Evolutionary conservation across 2,797 vertebrate species (phyloP), one percentile per base, ranked within the genome.

Genomic region (Lates japonicus): DNA sequence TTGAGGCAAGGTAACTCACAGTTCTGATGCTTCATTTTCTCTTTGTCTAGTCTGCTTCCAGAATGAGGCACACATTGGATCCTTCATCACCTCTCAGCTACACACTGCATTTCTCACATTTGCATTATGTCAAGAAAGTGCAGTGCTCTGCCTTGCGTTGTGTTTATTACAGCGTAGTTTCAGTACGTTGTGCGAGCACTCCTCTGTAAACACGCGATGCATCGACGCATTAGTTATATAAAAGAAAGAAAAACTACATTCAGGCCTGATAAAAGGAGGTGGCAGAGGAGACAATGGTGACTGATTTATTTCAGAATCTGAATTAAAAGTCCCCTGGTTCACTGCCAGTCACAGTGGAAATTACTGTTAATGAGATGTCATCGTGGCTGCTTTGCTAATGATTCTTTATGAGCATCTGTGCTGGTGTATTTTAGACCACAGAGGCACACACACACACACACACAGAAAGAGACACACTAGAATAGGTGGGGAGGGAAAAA

Each of bases 291-390:
- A 64, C 22, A 0, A 10, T 31, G 0, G 57, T 17, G n/a, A 41
- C 59, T 42, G 55, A 39, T 75, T 78, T 70, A 71, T 81, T 60
- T 85, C n/a, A 57, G 35, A 72, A 54, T 70, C 39, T 70, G 70
- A 76, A 73, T 85, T 41, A 77, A 70, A 59, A 46, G 51, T 68
- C 70, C 31, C 5, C 17, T 66, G 69, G 60, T 83, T 86, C 49
- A 17, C 35, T 76, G 84, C 59, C 77, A 84, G 55, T 60, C 65
- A 68, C 54, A 39, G 70, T 90, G 86, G 84, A 88, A 92, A 89
- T 75, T 9, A 63, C 65, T 48, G 44, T 78, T 88, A 91, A 87
- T 86, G 82, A 87, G 62, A 83, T 22, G 14, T 57, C 44, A 68
- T 46, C 22, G 20, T 55, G 74, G 70, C 79, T 49, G 70, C 82